Evolutionary conservation across 2,888 invertebrate genomes (phyloP).

Genomic region (Patella ulyssiponensis): DNA sequence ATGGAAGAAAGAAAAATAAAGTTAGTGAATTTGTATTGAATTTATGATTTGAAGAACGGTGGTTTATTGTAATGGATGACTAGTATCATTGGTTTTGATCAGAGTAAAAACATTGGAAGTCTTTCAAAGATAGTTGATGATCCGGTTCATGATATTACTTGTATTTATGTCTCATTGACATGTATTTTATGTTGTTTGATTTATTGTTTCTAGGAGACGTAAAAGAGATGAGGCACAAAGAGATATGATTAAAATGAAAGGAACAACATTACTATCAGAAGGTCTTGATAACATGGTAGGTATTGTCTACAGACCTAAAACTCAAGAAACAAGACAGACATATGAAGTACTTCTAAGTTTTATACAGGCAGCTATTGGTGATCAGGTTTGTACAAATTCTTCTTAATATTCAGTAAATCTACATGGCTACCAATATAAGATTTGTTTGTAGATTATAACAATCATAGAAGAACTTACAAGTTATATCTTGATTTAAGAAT

Average conservation of each 20-base stretch:
- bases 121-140: too few relatives aligned
- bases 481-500: background rate
- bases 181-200: too few relatives aligned
- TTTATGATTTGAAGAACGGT: background rate
- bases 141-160: too few relatives aligned
- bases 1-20: conserved; percentile 94
- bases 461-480: background rate
- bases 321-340: conserved; percentile 97
- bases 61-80: too few relatives aligned
- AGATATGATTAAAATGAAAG: conserved; percentile 91
- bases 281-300: conserved; percentile 94
- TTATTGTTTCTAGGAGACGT: conserved; percentile 54
- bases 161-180: too few relatives aligned
- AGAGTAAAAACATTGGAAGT: too few relatives aligned
- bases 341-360: conserved; percentile 96
- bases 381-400: conserved; percentile 75
- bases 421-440: too few relatives aligned
- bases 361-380: conserved; percentile 96
- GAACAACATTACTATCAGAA: conserved; percentile 79
- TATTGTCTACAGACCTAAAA: conserved; percentile 94
- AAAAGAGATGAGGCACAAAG: conserved; percentile 87
- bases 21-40: conserved; percentile 73
- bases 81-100: too few relatives aligned
- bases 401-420: background rate
- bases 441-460: too few relatives aligned